Evolutionary conservation across 2,113 vertebrate species (phyloP).

Genomic region (Pimephales promelas): DNA sequence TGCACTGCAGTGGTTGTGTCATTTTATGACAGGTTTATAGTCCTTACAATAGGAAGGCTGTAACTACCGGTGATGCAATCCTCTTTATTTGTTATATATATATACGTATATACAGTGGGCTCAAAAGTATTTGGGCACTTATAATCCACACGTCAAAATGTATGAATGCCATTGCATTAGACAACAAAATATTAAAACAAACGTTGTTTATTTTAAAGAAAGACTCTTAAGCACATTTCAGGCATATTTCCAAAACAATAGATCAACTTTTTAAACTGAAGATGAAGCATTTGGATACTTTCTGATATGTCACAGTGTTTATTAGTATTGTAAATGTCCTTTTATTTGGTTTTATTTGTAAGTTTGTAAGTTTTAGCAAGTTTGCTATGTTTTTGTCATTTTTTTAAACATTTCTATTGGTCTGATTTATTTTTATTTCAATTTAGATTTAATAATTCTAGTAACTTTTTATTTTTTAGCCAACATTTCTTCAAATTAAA

Average conservation of each 20-base stretch:
- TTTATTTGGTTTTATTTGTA: not conserved
- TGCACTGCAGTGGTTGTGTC: constrained; percentile 9
- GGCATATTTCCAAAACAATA: not conserved
- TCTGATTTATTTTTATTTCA: no score
- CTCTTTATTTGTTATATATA: not conserved
- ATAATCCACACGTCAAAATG: not conserved
- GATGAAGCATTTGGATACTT: not conserved
- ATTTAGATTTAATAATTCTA: not conserved
- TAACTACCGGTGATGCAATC: constrained; percentile 1
- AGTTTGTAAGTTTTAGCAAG: not conserved
- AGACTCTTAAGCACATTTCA: not conserved
- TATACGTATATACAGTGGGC: not conserved
- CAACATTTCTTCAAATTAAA: not conserved
- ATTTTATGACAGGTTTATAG: not conserved
- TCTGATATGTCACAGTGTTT: not conserved
- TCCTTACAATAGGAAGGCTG: not conserved
- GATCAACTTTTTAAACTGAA: not conserved
- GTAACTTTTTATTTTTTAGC: not conserved
- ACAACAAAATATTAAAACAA: not conserved
- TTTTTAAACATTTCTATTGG: no score
- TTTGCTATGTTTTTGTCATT: not conserved
- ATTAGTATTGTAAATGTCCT: not conserved
- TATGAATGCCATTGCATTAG: not conserved
- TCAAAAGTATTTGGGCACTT: not conserved
- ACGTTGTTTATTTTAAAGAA: not conserved